These are phyloP conservation scores for Crossaster papposus DNA, from an alignment of 53 echinoderm and acorn worm genomes.

Conservation along the genomic window DNA sequence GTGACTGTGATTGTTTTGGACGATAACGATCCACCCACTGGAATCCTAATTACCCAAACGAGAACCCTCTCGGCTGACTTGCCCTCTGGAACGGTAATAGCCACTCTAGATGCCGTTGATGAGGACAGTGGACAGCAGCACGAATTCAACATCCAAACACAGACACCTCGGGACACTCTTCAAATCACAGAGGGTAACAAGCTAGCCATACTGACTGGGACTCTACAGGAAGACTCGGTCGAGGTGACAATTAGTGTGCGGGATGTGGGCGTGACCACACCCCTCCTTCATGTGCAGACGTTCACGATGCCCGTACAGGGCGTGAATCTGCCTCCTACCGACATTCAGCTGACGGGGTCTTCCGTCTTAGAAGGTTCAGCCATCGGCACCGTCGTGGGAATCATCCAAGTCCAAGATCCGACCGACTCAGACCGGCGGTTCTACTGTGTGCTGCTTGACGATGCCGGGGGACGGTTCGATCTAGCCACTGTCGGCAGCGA, in stretches of 20 bases:
- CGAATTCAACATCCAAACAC: conserved; percentile 51
- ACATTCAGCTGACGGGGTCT: conserved; percentile 13
- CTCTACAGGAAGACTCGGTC: neutral
- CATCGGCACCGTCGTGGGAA: conserved; percentile 34
- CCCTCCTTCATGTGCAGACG: conserved; percentile 36
- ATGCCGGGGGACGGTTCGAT: conserved; percentile 46
- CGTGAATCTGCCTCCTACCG: conserved; percentile 60
- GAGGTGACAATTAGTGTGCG: conserved; percentile 45
- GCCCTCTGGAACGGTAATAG: conserved; percentile 46
- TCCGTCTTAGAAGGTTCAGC: conserved; percentile 51
- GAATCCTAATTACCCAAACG: conserved; percentile 38
- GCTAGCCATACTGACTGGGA: conserved; percentile 40
- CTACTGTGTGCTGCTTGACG: conserved; percentile 53
- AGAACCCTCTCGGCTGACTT: conserved; percentile 39
- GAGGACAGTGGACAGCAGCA: conserved; percentile 61
- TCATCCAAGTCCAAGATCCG: conserved; percentile 56
- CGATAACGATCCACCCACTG: conserved; percentile 67
- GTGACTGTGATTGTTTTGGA: conserved; percentile 55
- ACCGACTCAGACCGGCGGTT: conserved; percentile 15
- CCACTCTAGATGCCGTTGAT: conserved; percentile 45
- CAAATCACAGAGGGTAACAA: conserved; percentile 38
- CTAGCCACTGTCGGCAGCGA: neutral
- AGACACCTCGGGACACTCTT: conserved; percentile 52
- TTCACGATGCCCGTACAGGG: conserved; percentile 45
- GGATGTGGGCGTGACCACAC: conserved; percentile 33